These are phyloP conservation scores for Sinopyrophorus schimmeli DNA, from an alignment of 2,888 invertebrate genomes.

Conservation along the genomic window DNA sequence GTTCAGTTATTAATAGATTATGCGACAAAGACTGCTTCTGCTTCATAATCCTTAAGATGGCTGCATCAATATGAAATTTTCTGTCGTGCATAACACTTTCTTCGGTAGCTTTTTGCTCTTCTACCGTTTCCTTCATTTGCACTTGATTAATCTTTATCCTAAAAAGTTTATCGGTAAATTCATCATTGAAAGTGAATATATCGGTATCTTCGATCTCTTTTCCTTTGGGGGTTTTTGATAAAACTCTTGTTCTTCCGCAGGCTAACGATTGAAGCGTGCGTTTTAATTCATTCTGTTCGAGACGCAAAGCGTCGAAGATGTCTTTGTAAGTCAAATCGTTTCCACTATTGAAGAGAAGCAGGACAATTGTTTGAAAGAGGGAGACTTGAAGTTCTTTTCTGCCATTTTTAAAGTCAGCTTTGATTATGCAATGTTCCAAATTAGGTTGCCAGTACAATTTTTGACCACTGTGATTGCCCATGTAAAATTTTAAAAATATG, in stretches of 20 bases:
- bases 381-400: constrained; percentile 95
- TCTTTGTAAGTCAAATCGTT: constrained; percentile 81
- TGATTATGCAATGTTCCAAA: constrained; percentile 89
- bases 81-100: constrained; percentile 97
- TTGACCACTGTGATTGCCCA: constrained; percentile 92
- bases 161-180: constrained; percentile 93
- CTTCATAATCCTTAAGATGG: constrained; percentile 98
- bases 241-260: constrained; percentile 87
- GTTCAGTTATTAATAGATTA: constrained; percentile 90
- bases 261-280: constrained; percentile 94
- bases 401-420: constrained; percentile 81
- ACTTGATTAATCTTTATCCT: constrained; percentile 97
- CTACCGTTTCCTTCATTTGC: constrained; percentile 78
- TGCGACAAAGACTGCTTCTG: constrained; percentile 92
- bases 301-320: constrained; percentile 84
- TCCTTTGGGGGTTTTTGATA: constrained; percentile 82
- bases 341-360: constrained; percentile 88
- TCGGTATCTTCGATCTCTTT: constrained; percentile 84
- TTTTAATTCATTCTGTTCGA: constrained; percentile 87
- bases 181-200: constrained; percentile 80
- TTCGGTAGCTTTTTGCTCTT: constrained; percentile 92
- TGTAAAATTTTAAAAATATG: constrained; percentile 93
- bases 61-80: constrained; percentile 99
- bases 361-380: constrained; percentile 90
- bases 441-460: constrained; percentile 98